A percentile compares a stretch with the other conserved stretches of the same genome.
Evolutionary conservation across 2,113 vertebrate species (phyloP).

Genomic region (Gnathonemus echidnorhynchus): DNA sequence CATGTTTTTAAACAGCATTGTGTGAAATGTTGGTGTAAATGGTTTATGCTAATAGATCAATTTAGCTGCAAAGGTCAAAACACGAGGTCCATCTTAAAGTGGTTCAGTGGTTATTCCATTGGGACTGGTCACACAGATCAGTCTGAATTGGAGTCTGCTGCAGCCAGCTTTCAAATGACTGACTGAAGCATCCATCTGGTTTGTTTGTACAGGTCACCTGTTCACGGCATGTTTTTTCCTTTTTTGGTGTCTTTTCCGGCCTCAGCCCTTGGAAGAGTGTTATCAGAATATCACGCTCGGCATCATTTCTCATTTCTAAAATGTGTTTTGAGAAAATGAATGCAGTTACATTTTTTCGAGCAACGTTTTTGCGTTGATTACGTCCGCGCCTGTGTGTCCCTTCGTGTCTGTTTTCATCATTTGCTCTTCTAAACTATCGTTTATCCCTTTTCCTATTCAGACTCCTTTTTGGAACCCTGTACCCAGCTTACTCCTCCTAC

Average conservation of each 20-base stretch:
- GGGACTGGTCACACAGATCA: slow-evolving; percentile 39
- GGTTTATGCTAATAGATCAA: slow-evolving; percentile 28
- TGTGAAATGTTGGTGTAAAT: slow-evolving; percentile 6
- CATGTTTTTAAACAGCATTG: neutral
- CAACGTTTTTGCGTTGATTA: neutral
- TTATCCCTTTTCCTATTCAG: slow-evolving; percentile 49
- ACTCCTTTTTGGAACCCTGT: slow-evolving; percentile 87
- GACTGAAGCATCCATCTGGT: slow-evolving; percentile 37
- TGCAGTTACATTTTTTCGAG: neutral
- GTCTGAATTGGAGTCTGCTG: slow-evolving; percentile 37
- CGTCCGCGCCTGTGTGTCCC: neutral
- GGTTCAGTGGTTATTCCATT: slow-evolving; percentile 34
- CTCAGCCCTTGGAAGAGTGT: neutral
- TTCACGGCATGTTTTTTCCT: neutral
- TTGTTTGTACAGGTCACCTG: slow-evolving; percentile 10
- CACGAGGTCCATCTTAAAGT: slow-evolving; percentile 25
- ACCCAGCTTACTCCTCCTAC: slow-evolving; percentile 95
- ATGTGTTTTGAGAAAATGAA: neutral
- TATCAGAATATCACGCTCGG: neutral
- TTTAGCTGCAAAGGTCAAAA: slow-evolving; percentile 40
- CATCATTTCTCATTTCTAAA: neutral
- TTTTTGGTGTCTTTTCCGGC: neutral
- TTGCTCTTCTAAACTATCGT: neutral
- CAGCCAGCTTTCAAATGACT: slow-evolving; percentile 41
- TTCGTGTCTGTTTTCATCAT: neutral